These are phyloP conservation scores for Drosophila trichaetosa DNA, from an alignment of 2,888 invertebrate genomes.

Conservation along the genomic window DNA sequence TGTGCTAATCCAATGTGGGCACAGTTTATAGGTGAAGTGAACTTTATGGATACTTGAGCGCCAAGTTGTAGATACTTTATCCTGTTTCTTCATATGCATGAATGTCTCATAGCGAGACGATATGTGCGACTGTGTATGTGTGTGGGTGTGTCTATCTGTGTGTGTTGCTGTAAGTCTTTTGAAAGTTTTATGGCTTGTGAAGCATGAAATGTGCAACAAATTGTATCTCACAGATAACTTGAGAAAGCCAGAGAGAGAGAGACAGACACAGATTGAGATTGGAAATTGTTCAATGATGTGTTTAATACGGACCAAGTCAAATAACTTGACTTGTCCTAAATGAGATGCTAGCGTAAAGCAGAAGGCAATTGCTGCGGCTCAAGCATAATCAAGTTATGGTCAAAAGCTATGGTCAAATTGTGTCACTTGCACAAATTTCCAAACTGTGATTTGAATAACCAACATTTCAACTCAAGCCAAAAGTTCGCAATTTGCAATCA, in stretches of 20 bases:
- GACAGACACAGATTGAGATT: neutral
- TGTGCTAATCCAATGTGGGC: slow-evolving; percentile 74
- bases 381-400: neutral
- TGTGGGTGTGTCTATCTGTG: slow-evolving; percentile 1
- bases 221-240: slow-evolving; percentile 48
- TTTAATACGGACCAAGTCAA: slow-evolving; percentile 41
- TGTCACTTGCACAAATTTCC: neutral
- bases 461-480: neutral
- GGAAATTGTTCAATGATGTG: slow-evolving; percentile 25
- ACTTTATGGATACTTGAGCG: slow-evolving; percentile 77
- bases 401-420: neutral
- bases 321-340: slow-evolving; percentile 27
- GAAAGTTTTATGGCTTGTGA: slow-evolving; percentile 73
- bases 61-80: slow-evolving; percentile 61
- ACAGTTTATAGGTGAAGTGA: slow-evolving; percentile 76
- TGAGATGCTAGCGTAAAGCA: slow-evolving; percentile 7
- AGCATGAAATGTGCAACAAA: slow-evolving; percentile 78
- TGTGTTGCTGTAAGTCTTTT: slow-evolving; percentile 20
- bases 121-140: neutral
- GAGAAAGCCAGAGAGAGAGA: neutral
- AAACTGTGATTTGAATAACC: neutral
- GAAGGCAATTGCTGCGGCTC: neutral
- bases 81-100: slow-evolving; percentile 55
- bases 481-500: neutral
- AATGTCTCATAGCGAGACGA: slow-evolving; percentile 19